Evolutionary conservation across 1,140 invertebrate genomes (phyloP).

Genomic region (Saxidomus purpurata): DNA sequence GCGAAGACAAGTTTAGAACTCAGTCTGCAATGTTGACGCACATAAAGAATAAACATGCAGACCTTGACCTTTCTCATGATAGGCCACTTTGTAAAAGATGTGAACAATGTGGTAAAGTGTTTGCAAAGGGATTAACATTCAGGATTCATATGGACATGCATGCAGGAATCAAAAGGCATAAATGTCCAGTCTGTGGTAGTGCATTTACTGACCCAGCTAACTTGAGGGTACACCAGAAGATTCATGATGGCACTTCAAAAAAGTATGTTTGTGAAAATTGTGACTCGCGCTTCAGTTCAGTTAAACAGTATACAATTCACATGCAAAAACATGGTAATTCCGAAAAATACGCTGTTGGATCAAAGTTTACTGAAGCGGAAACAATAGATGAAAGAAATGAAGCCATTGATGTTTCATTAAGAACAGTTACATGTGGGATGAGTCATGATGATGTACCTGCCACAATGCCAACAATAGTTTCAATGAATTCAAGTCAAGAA

Average conservation of each 20-base stretch:
- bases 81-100: constrained; percentile 32
- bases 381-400: neutral
- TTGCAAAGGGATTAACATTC: neutral
- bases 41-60: constrained; percentile 27
- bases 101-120: constrained; percentile 29
- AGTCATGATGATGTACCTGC: neutral
- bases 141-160: constrained; percentile 22
- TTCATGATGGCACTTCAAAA: constrained; percentile 10
- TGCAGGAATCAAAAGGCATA: constrained; percentile 23
- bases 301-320: neutral
- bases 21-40: constrained; percentile 34
- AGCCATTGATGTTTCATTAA: neutral
- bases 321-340: neutral
- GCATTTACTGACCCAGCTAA: constrained; percentile 42
- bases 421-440: neutral
- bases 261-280: neutral
- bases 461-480: neutral
- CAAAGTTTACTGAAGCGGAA: neutral
- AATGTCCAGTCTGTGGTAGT: neutral
- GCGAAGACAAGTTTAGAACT: constrained; percentile 8
- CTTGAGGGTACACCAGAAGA: constrained; percentile 4
- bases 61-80: constrained; percentile 8
- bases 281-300: neutral
- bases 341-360: neutral
- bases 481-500: neutral